Evolutionary conservation across 2,113 vertebrate genomes (phyloP), one percentile per base, ranked within the genome.

Genomic region (Mormyrus iriodes): DNA sequence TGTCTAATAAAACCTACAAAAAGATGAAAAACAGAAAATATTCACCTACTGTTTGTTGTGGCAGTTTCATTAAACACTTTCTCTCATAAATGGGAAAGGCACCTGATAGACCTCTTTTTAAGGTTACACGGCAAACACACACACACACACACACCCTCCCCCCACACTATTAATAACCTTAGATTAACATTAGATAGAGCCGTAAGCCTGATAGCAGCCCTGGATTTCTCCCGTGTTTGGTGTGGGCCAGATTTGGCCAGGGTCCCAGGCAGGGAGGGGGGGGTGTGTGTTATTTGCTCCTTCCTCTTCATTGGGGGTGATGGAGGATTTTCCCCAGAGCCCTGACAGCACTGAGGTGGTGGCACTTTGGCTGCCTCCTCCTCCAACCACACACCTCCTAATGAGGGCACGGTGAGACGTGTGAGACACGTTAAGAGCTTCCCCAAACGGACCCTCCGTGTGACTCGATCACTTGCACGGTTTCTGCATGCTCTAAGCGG

Each of bases 181-280:
- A 44, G 52, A 87, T 87, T 87, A 87, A 65, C 31, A 24, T 87
- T 19, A 44, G 52, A 87, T 87, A 87, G 44, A 46, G 35, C 86
- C 17, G 4, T 46, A 61, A 46, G 35, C 4, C 35, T 61, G 53
- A 86, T 52, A 42, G 55, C 35, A 31, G 86, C 35, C 12, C 52
- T 4, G 35, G 52, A 7, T 87, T 87, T 44, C 39, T 87, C 35
- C 86, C 53, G 7, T 58, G 53, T 61, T 61, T 87, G 35, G 53
- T 12, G 21, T 58, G 27, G 86, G 52, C 42, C 52, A 65, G n/a
- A 58, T 27, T 27, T 8, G 15, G 49, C 27, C n/a, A 86, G 12
- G 35, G 82, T 49, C 39, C 10, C 10, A 0, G 82, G n/a, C n/a
- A n/a, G n/a, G n/a, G n/a, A n/a, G 44, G 35, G 44, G 21, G 21